Evolutionary conservation across 2,888 invertebrate genomes (phyloP), one percentile per base, ranked within the genome.

Genomic region (Coenonympha glycerion): DNA sequence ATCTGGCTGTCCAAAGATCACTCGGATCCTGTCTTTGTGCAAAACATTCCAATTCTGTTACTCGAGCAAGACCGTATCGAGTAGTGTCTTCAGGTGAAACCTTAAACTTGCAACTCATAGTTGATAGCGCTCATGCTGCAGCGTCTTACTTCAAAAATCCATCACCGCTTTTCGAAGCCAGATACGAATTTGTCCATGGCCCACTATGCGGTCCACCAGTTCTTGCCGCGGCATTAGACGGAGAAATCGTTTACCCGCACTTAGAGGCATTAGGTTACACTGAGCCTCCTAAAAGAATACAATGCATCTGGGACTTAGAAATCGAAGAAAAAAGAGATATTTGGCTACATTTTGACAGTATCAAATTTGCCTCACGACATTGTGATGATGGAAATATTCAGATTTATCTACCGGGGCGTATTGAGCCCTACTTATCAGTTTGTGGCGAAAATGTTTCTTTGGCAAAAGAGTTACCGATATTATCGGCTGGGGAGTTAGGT

Each of bases 331-430:
- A 95, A 53, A 88, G 95, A 53, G 96, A 96, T 71, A 90, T 96
- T 16, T 95, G 94, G 92, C 78, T 96, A 21, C 94, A 95, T 71
- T 92, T 96, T 65, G 96, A 96, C 66, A 92, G 95, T 66, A 93
- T 95, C 9, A 93, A 94, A 61, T 95, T 96, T 69, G 92, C 93
- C 0, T 94, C 95, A 34, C 90, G 94, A 33, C 92, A 92, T 53
- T 96, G 96, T 70, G 94, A 95, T 56, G 95, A 95, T 66, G 96
- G 95, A 2, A 92, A 94, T 58, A 90, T 96, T 36, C 95, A 95
- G 65, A 93, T 96, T 15, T 95, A 92, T 71, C 74, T 94, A 13
- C 93, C 93, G 0, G 91, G 92, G 0, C 86, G 91, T 16, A 66
- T 91, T 30, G 93, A 93, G 45, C 94, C 95, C 0, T 92, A 93